Percentiles rank a stretch among this genome's conserved stretches.
Conservation (phyloP, 2,888 invertebrate genomes). For the Callimorpha dominula region DNA sequence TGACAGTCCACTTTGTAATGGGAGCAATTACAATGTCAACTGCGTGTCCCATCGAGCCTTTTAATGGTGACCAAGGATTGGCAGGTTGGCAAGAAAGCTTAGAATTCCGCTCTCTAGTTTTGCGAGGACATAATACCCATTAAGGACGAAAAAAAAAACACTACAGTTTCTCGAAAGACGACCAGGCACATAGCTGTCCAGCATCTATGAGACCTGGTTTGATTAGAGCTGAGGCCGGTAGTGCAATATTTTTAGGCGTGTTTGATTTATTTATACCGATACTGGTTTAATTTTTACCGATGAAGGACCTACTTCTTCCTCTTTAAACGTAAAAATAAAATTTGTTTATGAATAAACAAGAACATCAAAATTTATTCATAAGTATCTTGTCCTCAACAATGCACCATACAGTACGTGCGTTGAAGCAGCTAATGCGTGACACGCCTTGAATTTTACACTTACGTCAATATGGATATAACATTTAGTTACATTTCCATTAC, state of each 20-base stretch:
- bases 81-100: too few species aligned
- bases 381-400: conserved; percentile 52
- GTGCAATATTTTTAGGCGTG: neutral
- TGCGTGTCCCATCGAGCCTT: too few species aligned
- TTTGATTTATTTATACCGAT: neutral
- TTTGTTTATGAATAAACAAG: neutral
- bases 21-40: too few species aligned
- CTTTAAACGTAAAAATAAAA: neutral
- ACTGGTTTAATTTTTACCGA: neutral
- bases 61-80: too few species aligned
- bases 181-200: neutral
- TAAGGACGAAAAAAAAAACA: neutral
- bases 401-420: conserved; percentile 56
- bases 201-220: neutral
- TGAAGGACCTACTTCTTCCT: neutral
- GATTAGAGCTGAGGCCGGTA: neutral
- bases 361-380: conserved; percentile 36
- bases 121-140: neutral
- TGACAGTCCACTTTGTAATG: neutral
- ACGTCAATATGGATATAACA: conserved; percentile 14
- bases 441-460: conserved; percentile 46
- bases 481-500: conserved; percentile 23
- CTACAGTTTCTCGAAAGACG: neutral
- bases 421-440: conserved; percentile 61
- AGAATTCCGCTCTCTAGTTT: too few species aligned